Percentiles rank a stretch among this genome's conserved stretches.
Evolutionary conservation across 2,888 invertebrate species (phyloP).

Genomic region (Archips xylosteana): DNA sequence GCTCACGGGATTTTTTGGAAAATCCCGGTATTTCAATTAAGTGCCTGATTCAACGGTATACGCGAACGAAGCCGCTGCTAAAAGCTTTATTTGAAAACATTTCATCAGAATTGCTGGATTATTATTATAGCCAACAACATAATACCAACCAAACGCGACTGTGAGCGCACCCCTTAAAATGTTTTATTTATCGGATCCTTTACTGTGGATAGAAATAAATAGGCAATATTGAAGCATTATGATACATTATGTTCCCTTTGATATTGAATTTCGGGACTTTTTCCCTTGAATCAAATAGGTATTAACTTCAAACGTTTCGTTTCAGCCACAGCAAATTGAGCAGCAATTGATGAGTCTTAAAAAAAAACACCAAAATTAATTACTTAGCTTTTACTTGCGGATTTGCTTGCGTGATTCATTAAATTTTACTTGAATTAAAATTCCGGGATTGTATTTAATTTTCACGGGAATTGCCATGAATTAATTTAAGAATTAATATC

Average conservation of each 20-base stretch:
- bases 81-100: neutral
- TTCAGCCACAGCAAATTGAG: neutral
- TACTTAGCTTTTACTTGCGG: neutral
- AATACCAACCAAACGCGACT: neutral
- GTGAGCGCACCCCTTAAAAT: slow-evolving; percentile 1
- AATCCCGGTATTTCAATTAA: no score
- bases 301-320: neutral
- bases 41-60: no score
- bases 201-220: neutral
- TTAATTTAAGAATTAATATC: no score
- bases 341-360: neutral
- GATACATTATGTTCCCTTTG: neutral
- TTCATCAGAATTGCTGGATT: neutral
- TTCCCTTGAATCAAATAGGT: neutral
- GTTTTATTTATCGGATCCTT: slow-evolving; percentile 4
- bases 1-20: no score
- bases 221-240: neutral
- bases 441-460: no score
- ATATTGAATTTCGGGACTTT: slow-evolving; percentile 1
- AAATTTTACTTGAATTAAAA: no score
- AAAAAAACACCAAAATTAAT: neutral
- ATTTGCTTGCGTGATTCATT: no score
- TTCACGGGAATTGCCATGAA: no score
- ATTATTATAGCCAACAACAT: neutral
- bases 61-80: no score